Conservation (phyloP, 1,140 invertebrate genomes). For the Chymomyza costata region DNA sequence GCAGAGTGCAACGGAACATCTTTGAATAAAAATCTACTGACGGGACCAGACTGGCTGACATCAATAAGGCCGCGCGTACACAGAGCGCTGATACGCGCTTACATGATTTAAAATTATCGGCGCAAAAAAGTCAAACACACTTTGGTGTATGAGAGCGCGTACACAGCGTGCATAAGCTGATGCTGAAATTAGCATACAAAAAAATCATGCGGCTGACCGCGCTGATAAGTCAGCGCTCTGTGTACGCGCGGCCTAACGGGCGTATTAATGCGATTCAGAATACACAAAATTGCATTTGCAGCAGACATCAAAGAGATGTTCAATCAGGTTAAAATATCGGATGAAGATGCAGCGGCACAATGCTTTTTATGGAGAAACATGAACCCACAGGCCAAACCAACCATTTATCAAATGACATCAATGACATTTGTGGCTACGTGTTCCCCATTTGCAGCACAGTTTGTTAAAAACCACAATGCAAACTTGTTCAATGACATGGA, state of each 20-base stretch:
- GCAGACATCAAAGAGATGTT: conserved; percentile 53
- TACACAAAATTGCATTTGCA: neutral
- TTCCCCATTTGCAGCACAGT: conserved; percentile 21
- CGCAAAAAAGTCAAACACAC: no score
- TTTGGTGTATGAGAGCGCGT: no score
- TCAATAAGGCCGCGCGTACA: no score
- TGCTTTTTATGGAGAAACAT: no score
- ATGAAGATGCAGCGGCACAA: no score
- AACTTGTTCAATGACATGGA: conserved; percentile 8
- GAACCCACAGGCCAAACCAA: conserved; percentile 47
- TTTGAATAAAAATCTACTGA: conserved; percentile 47
- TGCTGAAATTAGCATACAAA: no score
- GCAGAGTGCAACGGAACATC: conserved; percentile 18
- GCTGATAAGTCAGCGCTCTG: no score
- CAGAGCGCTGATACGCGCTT: no score
- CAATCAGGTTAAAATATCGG: conserved; percentile 34
- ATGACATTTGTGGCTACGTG: conserved; percentile 21
- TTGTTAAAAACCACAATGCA: conserved; percentile 39
- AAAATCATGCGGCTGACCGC: no score
- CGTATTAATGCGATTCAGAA: conserved; percentile 43
- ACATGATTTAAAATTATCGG: no score
- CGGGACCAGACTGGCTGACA: conserved; percentile 42
- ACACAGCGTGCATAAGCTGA: no score
- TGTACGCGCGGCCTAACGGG: no score
- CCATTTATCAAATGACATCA: neutral